A percentile compares a stretch with the other conserved stretches of the same genome.
phyloP scores from a whole-genome alignment of 2,888 invertebrate species.

The Drosophila mulleri region DNA sequence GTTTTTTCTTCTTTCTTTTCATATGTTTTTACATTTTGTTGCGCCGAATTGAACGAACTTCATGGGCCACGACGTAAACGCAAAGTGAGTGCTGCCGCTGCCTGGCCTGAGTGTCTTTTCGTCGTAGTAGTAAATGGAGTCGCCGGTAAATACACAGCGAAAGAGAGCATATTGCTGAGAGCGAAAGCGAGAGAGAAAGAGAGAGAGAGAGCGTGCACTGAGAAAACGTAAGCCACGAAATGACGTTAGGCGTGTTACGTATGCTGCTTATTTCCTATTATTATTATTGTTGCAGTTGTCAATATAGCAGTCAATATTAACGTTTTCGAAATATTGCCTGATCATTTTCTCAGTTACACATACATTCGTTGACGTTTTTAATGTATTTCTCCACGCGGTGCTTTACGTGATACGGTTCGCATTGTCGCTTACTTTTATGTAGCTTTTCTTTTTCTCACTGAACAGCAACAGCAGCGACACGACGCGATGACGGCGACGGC shows the following conservation, averaged over 20 bases:
- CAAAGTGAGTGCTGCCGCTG: constrained; percentile 58
- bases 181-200: constrained; percentile 28
- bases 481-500: constrained; percentile 25
- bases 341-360: constrained; percentile 2
- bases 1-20: constrained; percentile 46
- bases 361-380: constrained; percentile 9
- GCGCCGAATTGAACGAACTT: constrained; percentile 67
- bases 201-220: constrained; percentile 24
- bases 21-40: constrained; percentile 56
- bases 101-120: constrained; percentile 50
- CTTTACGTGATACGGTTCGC: constrained; percentile 44
- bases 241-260: constrained; percentile 30
- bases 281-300: constrained; percentile 14
- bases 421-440: constrained; percentile 47
- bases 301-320: constrained; percentile 13
- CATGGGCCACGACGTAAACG: constrained; percentile 73
- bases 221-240: constrained; percentile 55
- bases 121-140: constrained; percentile 65
- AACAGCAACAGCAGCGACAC: constrained; percentile 50
- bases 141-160: constrained; percentile 59
- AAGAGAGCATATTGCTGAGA: constrained; percentile 44
- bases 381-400: constrained; percentile 40
- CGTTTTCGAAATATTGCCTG: constrained; percentile 12
- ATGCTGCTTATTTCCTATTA: constrained; percentile 2
- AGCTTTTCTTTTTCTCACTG: constrained; percentile 39